Evolutionary conservation across 2,797 vertebrate genomes (phyloP).

Genomic region (Danio aesculapii): DNA sequence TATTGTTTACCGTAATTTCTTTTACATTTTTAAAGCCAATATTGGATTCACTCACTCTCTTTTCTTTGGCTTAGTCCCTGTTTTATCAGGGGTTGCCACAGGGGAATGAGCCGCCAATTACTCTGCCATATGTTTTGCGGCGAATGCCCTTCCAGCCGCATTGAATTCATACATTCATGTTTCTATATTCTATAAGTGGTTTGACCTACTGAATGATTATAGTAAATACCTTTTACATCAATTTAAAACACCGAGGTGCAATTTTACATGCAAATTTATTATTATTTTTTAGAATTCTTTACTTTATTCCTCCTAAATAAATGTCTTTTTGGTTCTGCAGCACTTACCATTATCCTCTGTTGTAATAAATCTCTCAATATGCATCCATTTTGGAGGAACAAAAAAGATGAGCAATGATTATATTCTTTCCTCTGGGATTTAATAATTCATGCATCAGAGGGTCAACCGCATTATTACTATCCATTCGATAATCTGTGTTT

Average conservation of each 20-base stretch:
- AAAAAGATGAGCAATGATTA: not conserved
- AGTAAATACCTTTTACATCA: not conserved
- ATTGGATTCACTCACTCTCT: not conserved
- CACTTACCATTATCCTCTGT: not conserved
- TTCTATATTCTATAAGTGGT: slow-evolving; percentile 2
- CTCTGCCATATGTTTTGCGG: too few relatives aligned
- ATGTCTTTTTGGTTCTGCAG: not conserved
- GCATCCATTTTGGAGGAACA: not conserved
- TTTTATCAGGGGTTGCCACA: too few relatives aligned
- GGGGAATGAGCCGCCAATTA: too few relatives aligned
- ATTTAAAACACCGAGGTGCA: not conserved
- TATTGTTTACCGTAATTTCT: not conserved
- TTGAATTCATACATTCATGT: not conserved
- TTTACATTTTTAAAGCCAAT: not conserved
- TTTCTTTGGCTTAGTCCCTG: too few relatives aligned
- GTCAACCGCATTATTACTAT: slow-evolving; percentile 2
- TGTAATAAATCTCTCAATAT: not conserved
- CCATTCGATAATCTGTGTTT: slow-evolving; percentile 22
- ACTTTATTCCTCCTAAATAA: not conserved
- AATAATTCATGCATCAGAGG: not conserved
- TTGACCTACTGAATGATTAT: not conserved
- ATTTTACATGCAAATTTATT: not conserved
- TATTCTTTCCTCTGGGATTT: not conserved
- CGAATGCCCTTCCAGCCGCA: too few relatives aligned
- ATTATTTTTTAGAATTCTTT: not conserved